Evolutionary conservation across 2,888 invertebrate species (phyloP).

Genomic region (Megastigmus dorsalis): DNA sequence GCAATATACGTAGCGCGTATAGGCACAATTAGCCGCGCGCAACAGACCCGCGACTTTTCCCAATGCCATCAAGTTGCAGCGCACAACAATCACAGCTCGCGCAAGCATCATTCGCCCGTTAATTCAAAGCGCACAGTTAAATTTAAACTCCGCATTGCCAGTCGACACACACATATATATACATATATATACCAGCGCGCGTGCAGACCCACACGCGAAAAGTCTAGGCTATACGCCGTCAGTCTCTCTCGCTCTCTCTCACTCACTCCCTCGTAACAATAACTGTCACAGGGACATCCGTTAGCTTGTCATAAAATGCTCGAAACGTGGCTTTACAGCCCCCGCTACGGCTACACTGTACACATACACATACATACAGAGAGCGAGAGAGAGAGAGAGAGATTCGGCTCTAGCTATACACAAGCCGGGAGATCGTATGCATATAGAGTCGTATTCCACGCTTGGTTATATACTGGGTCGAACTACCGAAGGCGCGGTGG

Average conservation of each 20-base stretch:
- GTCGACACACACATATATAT: too few relatives aligned
- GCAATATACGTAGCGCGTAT: too few relatives aligned
- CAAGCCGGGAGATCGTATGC: too few relatives aligned
- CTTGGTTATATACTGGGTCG: not conserved
- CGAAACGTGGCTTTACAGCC: slow-evolving; percentile 21
- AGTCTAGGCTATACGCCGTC: too few relatives aligned
- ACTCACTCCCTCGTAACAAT: slow-evolving; percentile 23
- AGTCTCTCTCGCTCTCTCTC: too few relatives aligned
- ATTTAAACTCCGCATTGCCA: not conserved
- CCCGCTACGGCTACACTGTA: not conserved
- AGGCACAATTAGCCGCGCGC: too few relatives aligned
- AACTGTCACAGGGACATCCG: slow-evolving; percentile 16
- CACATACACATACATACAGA: too few relatives aligned
- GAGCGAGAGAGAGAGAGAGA: too few relatives aligned
- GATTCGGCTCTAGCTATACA: not conserved
- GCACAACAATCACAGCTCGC: not conserved
- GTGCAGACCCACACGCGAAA: too few relatives aligned
- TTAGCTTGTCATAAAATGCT: slow-evolving; percentile 25
- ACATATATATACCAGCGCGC: too few relatives aligned
- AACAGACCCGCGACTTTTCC: too few relatives aligned
- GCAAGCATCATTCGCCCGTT: not conserved
- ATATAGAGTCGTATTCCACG: not conserved
- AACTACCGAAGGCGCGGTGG: not conserved
- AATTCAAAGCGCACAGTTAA: not conserved
- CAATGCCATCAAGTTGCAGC: not conserved